These are phyloP conservation scores for Rhyacophila brunnea DNA, from an alignment of 1,140 invertebrate species.

Conservation along the genomic window DNA sequence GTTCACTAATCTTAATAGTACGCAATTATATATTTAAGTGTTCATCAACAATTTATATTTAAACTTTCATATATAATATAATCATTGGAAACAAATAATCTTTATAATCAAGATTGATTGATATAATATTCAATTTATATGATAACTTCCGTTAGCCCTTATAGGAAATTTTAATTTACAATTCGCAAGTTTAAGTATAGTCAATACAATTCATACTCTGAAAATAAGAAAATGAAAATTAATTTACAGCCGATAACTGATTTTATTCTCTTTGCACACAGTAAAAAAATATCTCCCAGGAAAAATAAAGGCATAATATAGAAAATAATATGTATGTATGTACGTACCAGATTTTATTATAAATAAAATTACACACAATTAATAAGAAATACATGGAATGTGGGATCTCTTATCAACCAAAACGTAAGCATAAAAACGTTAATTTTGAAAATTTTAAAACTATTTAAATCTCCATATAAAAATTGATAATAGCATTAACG, in stretches of 20 bases:
- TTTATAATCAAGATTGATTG: slow-evolving; percentile 4
- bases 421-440: background rate
- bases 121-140: too few relatives aligned
- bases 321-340: too few relatives aligned
- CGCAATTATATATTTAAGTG: slow-evolving; percentile 17
- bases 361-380: slow-evolving; percentile 11
- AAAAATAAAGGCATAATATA: too few relatives aligned
- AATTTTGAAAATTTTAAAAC: background rate
- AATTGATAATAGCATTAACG: background rate
- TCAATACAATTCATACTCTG: background rate
- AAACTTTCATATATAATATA: slow-evolving; percentile 5
- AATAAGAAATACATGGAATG: slow-evolving; percentile 20
- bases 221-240: slow-evolving; percentile 3
- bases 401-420: slow-evolving; percentile 2
- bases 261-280: too few relatives aligned
- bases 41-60: slow-evolving; percentile 20
- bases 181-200: background rate
- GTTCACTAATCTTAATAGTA: slow-evolving; percentile 28
- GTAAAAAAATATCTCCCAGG: too few relatives aligned
- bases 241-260: too few relatives aligned
- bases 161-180: background rate
- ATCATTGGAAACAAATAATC: slow-evolving; percentile 14
- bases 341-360: slow-evolving; percentile 7
- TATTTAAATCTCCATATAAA: background rate
- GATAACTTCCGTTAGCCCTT: too few relatives aligned